Percentiles rank a stretch among this genome's conserved stretches.
Conservation (phyloP, 2,113 vertebrate genomes). For the Martes martes region DNA sequence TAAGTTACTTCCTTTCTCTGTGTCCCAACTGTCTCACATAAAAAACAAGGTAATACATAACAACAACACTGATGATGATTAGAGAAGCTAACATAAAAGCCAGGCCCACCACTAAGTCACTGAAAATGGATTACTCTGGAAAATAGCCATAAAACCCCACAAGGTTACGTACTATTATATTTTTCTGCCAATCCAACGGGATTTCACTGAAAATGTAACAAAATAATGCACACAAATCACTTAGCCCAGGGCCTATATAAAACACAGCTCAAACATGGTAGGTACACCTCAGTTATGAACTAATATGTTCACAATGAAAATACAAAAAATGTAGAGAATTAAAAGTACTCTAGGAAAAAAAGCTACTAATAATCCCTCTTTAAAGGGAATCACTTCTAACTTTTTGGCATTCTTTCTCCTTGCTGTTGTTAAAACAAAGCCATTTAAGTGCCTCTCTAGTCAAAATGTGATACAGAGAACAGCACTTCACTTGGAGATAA, state of each 20-base stretch:
- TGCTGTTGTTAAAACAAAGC: conserved; percentile 8
- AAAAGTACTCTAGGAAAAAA: neutral
- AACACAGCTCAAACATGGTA: neutral
- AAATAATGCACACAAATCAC: neutral
- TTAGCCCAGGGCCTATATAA: neutral
- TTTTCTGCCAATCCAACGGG: neutral
- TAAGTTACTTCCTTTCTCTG: neutral
- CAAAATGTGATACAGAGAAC: neutral
- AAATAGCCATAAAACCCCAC: neutral
- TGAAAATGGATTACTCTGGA: neutral
- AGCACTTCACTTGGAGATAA: neutral
- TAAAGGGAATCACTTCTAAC: neutral
- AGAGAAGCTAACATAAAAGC: conserved; percentile 10
- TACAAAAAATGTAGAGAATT: neutral
- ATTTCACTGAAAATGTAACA: neutral
- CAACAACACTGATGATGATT: neutral
- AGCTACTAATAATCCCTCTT: neutral
- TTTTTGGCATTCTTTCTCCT: neutral
- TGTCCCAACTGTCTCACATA: neutral
- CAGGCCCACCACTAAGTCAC: neutral
- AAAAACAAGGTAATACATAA: neutral
- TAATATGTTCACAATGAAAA: neutral
- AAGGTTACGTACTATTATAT: neutral
- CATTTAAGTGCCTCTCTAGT: neutral
- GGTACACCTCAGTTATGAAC: neutral